Conservation (phyloP, 1,140 invertebrate genomes). For the Thaumatotibia leucotreta region DNA sequence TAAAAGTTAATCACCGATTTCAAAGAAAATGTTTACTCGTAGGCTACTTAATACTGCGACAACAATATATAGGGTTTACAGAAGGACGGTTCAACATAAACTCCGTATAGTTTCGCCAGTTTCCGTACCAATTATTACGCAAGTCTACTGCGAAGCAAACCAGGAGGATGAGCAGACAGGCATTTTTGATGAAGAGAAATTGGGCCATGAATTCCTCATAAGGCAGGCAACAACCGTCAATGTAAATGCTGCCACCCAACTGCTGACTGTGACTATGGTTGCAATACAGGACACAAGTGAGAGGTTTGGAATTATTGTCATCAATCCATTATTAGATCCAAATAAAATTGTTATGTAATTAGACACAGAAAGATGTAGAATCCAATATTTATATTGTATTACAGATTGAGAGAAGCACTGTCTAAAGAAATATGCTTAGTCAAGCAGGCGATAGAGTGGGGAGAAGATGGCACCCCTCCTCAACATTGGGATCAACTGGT, state of each 20-base stretch:
- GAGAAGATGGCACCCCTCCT: conserved; percentile 60
- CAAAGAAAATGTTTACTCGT: conserved; percentile 40
- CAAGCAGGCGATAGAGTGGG: conserved; percentile 68
- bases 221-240: conserved; percentile 71
- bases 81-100: conserved; percentile 26
- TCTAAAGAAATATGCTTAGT: conserved; percentile 65
- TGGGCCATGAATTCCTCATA: conserved; percentile 71
- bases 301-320: too few relatives aligned
- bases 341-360: conserved; percentile 7
- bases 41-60: conserved; percentile 40
- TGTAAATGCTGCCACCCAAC: conserved; percentile 69
- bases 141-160: conserved; percentile 37
- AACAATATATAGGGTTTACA: conserved; percentile 25
- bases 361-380: background rate
- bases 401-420: conserved; percentile 59
- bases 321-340: too few relatives aligned
- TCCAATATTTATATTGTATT: background rate
- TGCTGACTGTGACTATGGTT: conserved; percentile 67
- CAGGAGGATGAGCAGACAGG: conserved; percentile 22
- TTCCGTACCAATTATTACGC: conserved; percentile 21
- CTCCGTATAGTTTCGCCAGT: conserved; percentile 40
- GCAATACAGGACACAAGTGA: conserved; percentile 73
- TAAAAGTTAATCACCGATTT: background rate
- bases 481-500: conserved; percentile 71
- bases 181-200: conserved; percentile 36